Percentiles rank a stretch among this genome's conserved stretches.
Evolutionary conservation across 2,888 invertebrate species (phyloP).

Genomic region (Empis stercorea): DNA sequence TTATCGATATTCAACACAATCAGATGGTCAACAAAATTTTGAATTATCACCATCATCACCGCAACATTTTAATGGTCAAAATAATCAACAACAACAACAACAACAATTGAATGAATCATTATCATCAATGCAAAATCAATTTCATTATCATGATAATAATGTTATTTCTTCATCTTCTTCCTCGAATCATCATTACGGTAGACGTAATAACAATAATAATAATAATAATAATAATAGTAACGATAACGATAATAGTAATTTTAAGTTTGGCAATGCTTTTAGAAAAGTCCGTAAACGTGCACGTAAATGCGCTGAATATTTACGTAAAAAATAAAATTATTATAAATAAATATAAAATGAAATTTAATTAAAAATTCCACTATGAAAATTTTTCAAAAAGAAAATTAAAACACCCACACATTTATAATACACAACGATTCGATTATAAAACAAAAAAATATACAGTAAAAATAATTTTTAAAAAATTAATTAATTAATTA

Average conservation of each 20-base stretch:
- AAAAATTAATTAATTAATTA: too few relatives aligned
- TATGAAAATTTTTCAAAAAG: neutral
- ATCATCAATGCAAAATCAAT: neutral
- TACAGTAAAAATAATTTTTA: neutral
- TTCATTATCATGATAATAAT: neutral
- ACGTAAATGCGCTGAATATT: slow-evolving; percentile 34
- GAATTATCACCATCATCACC: slow-evolving; percentile 20
- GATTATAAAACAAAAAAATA: neutral
- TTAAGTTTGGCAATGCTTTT: slow-evolving; percentile 30
- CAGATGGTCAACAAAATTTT: slow-evolving; percentile 18
- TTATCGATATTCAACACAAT: slow-evolving; percentile 13
- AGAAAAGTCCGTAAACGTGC: slow-evolving; percentile 34
- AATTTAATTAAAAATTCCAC: neutral
- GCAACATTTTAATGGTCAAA: slow-evolving; percentile 2
- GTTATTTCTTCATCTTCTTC: neutral
- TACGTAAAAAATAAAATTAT: slow-evolving; percentile 29
- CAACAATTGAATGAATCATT: neutral
- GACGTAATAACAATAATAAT: neutral
- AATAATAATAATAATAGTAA: neutral
- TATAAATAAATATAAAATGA: neutral
- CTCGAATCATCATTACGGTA: neutral
- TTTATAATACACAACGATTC: neutral
- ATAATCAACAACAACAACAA: slow-evolving; percentile 10
- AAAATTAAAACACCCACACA: too few relatives aligned
- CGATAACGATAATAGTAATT: slow-evolving; percentile 15